A percentile compares a stretch with the other conserved stretches of the same genome.
phyloP scores from a whole-genome alignment of 2,797 vertebrate species.

The Gallinago stenura region DNA sequence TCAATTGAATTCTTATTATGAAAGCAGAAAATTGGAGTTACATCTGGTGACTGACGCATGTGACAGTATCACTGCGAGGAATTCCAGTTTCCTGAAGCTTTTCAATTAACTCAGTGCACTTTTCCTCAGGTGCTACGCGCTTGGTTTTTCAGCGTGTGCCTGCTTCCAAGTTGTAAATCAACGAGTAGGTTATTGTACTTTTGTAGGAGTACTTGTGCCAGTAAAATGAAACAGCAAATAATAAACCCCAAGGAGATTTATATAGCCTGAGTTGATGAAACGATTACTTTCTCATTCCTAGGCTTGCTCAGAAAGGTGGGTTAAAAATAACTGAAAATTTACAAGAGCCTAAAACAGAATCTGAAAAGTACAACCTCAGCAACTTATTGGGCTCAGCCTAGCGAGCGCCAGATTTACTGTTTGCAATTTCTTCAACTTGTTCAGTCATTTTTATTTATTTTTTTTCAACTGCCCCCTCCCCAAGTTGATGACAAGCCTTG shows the following conservation, averaged over 20 bases:
- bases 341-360: slow-evolving; percentile 57
- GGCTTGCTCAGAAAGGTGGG: slow-evolving; percentile 36
- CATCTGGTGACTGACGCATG: slow-evolving; percentile 46
- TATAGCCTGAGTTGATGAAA: slow-evolving; percentile 58
- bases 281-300: slow-evolving; percentile 59
- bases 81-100: slow-evolving; percentile 38
- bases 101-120: slow-evolving; percentile 38
- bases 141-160: neutral
- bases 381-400: slow-evolving; percentile 25
- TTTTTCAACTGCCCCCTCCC: slow-evolving; percentile 14
- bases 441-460: slow-evolving; percentile 20
- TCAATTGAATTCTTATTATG: slow-evolving; percentile 52
- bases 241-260: slow-evolving; percentile 59
- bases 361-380: slow-evolving; percentile 72
- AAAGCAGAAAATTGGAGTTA: slow-evolving; percentile 55
- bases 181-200: slow-evolving; percentile 44
- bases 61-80: slow-evolving; percentile 21
- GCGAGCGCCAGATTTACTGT: slow-evolving; percentile 49
- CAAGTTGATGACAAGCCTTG: slow-evolving; percentile 63
- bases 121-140: neutral
- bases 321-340: slow-evolving; percentile 76
- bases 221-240: slow-evolving; percentile 68
- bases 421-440: slow-evolving; percentile 74
- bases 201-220: slow-evolving; percentile 42
- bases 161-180: slow-evolving; percentile 67